Evolutionary conservation across 2,888 invertebrate species (phyloP).

Genomic region (Nephrocerus scutellatus): DNA sequence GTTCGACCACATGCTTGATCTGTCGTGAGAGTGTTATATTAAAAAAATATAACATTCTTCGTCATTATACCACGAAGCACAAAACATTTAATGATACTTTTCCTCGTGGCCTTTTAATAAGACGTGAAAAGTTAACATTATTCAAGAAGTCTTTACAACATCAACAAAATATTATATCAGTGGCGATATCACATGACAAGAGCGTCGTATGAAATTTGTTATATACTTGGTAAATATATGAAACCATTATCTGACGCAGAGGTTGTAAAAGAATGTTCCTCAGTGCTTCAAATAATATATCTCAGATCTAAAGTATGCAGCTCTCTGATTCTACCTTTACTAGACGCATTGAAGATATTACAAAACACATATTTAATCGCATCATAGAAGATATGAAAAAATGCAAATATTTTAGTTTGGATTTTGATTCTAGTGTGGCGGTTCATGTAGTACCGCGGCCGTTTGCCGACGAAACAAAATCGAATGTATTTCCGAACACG

Average conservation of each 20-base stretch:
- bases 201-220: constrained; percentile 1
- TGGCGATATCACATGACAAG: constrained; percentile 1
- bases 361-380: too few relatives aligned
- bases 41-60: too few relatives aligned
- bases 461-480: too few relatives aligned
- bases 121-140: too few relatives aligned
- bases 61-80: constrained; percentile 1
- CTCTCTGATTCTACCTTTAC: constrained; percentile 4
- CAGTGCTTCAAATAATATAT: constrained; percentile 1
- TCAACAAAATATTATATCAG: too few relatives aligned
- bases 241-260: constrained; percentile 4
- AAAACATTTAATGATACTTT: constrained; percentile 2
- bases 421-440: constrained; percentile 5
- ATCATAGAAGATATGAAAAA: not conserved
- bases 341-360: constrained; percentile 4
- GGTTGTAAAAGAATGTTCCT: constrained; percentile 1
- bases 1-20: too few relatives aligned
- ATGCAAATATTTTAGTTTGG: constrained; percentile 6
- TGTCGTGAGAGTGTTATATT: too few relatives aligned
- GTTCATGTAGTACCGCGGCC: too few relatives aligned
- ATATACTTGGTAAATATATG: constrained; percentile 4
- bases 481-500: too few relatives aligned
- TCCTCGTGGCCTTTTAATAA: constrained; percentile 1
- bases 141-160: constrained; percentile 3
- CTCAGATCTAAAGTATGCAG: constrained; percentile 1